Evolutionary conservation across 2,888 invertebrate genomes (phyloP), one percentile per base, ranked within the genome.

Genomic region (Mythimna impura): DNA sequence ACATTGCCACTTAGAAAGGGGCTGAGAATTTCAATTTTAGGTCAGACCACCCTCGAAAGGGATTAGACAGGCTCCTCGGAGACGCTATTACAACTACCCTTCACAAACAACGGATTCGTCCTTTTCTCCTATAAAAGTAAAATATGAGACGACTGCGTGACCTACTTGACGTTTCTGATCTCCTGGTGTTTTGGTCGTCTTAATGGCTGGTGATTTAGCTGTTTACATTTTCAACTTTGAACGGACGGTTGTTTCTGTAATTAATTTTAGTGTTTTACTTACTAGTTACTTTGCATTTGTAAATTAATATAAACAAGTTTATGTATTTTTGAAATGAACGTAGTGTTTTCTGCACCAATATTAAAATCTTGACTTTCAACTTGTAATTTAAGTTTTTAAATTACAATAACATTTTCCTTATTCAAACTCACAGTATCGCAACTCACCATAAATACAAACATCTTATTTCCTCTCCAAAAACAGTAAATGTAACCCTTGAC

Each of bases 1-100:
- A 89, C 89, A 92, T 90, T 87, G 88, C 90, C 89, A 89, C 90
- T 90, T 90, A 87, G 86, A 82, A 74, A 87, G 86, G 89, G 89
- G 85, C 86, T 88, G 90, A 85, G 88, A 89, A 92, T 92, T 93
- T 92, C 90, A 91, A 91, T 92, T 93, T 91, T 89, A 92, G 92
- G 91, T 91, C 90, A 90, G 87, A 71, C 78, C 78, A 52, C 83
- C 84, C 90, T 87, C 87, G 78, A 84, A 89, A 87, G 86, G 91
- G 90, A 90, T 91, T 91, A 91, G 89, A 87, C 86, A 86, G 84
- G 78, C 86, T 86, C 82, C 88, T 86, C 85, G 20, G 76, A 84
- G 87, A 85, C 83, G 84, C 87, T 87, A 86, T 91, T 89, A 90
- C 88, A 86, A 86, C 87, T 87, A 86, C 86, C 90, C 90, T 89